Evolutionary conservation across 2,113 vertebrate species (phyloP).

Genomic region (Nannobrachium achirus): DNA sequence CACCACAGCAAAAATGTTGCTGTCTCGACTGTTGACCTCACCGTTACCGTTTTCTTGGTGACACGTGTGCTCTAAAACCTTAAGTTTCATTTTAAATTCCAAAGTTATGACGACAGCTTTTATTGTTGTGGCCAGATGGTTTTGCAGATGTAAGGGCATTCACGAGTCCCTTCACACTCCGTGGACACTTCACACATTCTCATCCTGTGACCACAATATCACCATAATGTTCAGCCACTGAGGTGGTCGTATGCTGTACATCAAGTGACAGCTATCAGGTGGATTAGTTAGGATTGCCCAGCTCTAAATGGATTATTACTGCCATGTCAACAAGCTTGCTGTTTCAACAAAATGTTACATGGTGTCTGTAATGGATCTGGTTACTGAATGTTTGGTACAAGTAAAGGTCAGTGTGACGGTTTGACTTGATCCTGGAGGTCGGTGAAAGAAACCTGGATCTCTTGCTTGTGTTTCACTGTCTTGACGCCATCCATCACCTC

Average conservation of each 20-base stretch:
- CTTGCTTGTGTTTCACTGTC: constrained; percentile 30
- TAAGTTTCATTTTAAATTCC: constrained; percentile 32
- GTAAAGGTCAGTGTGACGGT: constrained; percentile 53
- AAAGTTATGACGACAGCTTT: constrained; percentile 16
- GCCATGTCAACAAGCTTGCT: constrained; percentile 19
- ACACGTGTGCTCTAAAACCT: constrained; percentile 27
- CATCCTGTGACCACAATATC: constrained; percentile 8
- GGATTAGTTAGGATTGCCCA: constrained; percentile 20
- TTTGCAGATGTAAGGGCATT: constrained; percentile 29
- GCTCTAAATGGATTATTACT: constrained; percentile 48
- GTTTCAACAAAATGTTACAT: constrained; percentile 3
- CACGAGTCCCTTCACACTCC: constrained; percentile 35
- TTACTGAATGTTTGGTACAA: constrained; percentile 50
- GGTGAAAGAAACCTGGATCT: constrained; percentile 23
- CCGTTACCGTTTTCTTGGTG: constrained; percentile 7
- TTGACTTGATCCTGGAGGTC: constrained; percentile 30
- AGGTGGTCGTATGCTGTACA: constrained; percentile 25
- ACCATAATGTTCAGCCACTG: constrained; percentile 26
- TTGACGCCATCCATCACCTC: constrained; percentile 23
- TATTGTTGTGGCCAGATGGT: constrained; percentile 17
- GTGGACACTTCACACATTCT: neutral
- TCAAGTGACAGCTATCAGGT: constrained; percentile 32
- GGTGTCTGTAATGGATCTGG: constrained; percentile 41
- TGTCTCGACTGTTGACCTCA: constrained; percentile 1
- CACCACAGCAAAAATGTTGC: constrained; percentile 21